Conservation (phyloP, 2,888 invertebrate genomes). For the Hyposoter dolosus region DNA sequence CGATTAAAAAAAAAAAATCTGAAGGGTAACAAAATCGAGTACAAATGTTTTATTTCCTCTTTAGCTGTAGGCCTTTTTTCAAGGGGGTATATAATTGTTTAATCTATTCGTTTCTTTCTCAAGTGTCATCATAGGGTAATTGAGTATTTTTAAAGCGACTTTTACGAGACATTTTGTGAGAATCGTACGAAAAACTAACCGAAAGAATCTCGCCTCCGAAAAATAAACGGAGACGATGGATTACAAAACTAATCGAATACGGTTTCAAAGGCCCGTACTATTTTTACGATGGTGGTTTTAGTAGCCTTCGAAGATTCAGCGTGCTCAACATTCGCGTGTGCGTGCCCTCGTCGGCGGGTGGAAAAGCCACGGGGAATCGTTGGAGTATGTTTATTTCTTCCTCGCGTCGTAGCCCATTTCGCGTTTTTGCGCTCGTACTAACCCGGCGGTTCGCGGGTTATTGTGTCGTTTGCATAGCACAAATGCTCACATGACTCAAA, state of each 20-base stretch:
- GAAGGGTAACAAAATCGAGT: no score
- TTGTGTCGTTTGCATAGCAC: slow-evolving; percentile 46
- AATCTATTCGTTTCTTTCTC: not conserved
- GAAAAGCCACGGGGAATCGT: slow-evolving; percentile 26
- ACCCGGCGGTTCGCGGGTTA: slow-evolving; percentile 45
- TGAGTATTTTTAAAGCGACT: not conserved
- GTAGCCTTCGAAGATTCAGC: slow-evolving; percentile 6
- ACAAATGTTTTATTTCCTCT: no score
- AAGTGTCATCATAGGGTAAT: not conserved
- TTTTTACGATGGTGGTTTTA: slow-evolving; percentile 5
- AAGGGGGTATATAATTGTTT: not conserved
- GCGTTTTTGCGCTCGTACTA: slow-evolving; percentile 35
- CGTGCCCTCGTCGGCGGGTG: slow-evolving; percentile 3
- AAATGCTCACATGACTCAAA: slow-evolving; percentile 17
- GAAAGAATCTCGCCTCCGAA: not conserved
- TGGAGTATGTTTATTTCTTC: slow-evolving; percentile 48
- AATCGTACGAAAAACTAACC: not conserved
- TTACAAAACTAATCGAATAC: slow-evolving; percentile 15
- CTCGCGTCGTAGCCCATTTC: slow-evolving; percentile 38
- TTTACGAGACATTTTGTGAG: not conserved
- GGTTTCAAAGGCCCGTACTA: not conserved
- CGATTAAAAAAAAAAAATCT: no score
- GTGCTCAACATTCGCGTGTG: not conserved
- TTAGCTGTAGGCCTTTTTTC: not conserved
- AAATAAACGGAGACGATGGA: not conserved